Percentiles rank a stretch among this genome's conserved stretches.
Evolutionary conservation across 2,888 invertebrate genomes (phyloP).

Genomic region (Xanthia togata): DNA sequence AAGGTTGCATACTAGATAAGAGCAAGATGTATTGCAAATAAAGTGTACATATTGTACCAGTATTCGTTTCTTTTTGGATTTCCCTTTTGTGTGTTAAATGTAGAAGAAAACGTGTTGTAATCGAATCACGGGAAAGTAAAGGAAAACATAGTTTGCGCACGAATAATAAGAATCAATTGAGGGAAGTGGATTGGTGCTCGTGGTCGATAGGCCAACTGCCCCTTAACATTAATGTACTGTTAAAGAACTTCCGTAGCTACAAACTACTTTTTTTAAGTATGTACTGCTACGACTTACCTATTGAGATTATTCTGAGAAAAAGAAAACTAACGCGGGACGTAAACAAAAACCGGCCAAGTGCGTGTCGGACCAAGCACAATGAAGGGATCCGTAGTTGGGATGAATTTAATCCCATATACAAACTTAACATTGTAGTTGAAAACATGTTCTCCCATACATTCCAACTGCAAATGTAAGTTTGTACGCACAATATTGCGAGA

Average conservation of each 20-base stretch:
- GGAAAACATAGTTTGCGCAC: slow-evolving; percentile 56
- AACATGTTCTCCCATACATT: no score
- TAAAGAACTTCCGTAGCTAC: slow-evolving; percentile 30
- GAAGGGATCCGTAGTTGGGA: no score
- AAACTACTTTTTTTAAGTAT: neutral
- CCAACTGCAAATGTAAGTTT: no score
- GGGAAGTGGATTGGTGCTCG: slow-evolving; percentile 59
- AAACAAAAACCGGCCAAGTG: no score
- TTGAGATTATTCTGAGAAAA: neutral
- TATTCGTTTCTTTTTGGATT: slow-evolving; percentile 33
- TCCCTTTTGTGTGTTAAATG: slow-evolving; percentile 53
- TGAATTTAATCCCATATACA: no score
- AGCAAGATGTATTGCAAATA: slow-evolving; percentile 19
- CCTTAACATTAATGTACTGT: slow-evolving; percentile 48
- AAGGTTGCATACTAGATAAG: slow-evolving; percentile 28
- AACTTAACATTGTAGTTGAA: no score
- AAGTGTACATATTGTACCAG: slow-evolving; percentile 16
- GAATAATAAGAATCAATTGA: slow-evolving; percentile 61
- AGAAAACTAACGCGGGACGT: neutral
- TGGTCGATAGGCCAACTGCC: slow-evolving; percentile 40
- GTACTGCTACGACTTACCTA: neutral
- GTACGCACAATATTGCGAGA: no score
- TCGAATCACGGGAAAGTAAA: slow-evolving; percentile 60
- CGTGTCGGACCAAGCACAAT: no score
- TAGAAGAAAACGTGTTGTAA: slow-evolving; percentile 62